Evolutionary conservation across 2,113 vertebrate genomes (phyloP).

Genomic region (Paralichthys olivaceus): DNA sequence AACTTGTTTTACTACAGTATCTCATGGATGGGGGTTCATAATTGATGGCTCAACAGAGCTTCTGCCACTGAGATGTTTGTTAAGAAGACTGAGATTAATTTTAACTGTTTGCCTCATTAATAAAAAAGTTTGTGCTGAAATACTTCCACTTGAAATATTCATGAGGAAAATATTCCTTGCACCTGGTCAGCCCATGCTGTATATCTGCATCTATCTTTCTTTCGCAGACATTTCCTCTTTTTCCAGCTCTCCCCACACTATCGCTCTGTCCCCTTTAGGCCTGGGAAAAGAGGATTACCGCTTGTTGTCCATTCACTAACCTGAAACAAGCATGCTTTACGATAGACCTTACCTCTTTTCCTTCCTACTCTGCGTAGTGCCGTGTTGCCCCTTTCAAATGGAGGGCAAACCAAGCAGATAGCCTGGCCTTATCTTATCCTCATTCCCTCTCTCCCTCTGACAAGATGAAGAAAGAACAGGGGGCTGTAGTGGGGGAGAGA

Average conservation of each 20-base stretch:
- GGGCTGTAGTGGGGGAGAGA: slow-evolving; percentile 23
- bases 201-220: slow-evolving; percentile 31
- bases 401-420: slow-evolving; percentile 62
- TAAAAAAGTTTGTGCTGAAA: slow-evolving; percentile 2
- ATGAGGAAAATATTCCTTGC: slow-evolving; percentile 2
- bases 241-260: slow-evolving; percentile 13
- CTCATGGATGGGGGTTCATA: slow-evolving; percentile 3
- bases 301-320: slow-evolving; percentile 65
- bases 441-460: slow-evolving; percentile 40
- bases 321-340: slow-evolving; percentile 67
- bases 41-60: neutral
- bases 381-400: slow-evolving; percentile 65
- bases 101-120: slow-evolving; percentile 31
- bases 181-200: slow-evolving; percentile 19
- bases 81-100: slow-evolving; percentile 29
- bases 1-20: neutral
- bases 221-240: slow-evolving; percentile 22
- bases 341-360: slow-evolving; percentile 49
- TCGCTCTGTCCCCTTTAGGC: slow-evolving; percentile 47
- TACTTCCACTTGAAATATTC: slow-evolving; percentile 1
- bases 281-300: slow-evolving; percentile 51
- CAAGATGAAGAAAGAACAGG: slow-evolving; percentile 46
- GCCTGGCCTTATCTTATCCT: slow-evolving; percentile 68
- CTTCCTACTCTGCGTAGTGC: slow-evolving; percentile 54
- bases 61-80: slow-evolving; percentile 8